Base-by-base conservation (phyloP, 2,113 vertebrate genomes). In the Ornithorhynchus anatinus region DNA sequence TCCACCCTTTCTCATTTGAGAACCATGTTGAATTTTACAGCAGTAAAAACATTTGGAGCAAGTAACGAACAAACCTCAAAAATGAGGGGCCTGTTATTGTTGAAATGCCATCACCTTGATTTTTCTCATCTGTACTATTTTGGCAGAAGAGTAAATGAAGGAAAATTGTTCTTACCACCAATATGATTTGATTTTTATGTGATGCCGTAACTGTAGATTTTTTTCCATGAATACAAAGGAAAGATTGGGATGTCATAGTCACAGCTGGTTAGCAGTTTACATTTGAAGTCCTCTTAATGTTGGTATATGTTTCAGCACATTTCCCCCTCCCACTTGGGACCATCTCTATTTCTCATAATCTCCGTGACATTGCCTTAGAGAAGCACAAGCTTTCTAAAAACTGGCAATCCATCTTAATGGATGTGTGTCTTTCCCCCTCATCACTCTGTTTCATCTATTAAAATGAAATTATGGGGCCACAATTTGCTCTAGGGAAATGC, bases 31-130 rank as follows among this genome's bases (percentile, higher is more conserved):
- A 68, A 67, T 39, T 84, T 89, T 86, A 60, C 68, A 89, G 73
- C 69, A 71, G 80, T 85, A 88, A 87, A 91, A 87, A 82, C 81
- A 75, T 87, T 72, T 57, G 66, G 66, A 67, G 68, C 31, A 29
- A 74, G 83, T 84, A 69, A 74, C 69, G 68, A 88, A 79, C 47
- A 85, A 43, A 43, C 17, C 40, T 70, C 52, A 74, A 79, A 47
- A 64, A 59, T 0, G 22, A 72, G 54, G 60, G 69, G 3, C 38
- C 51, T 59, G 60, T 64, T 37, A 60, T 64, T 69, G 64, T 79
- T 61, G 79, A 63, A 23, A 10, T 43, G 50, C 40, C 45, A 25
- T 60, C 39, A 57, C 80, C 79, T 50, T 65, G 77, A 47, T 54
- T 52, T n/a, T 51, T 52, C 40, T 79, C 43, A 37, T 75, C 50